These are phyloP conservation scores for Euura saliciscinereae DNA, from an alignment of 1,140 invertebrate genomes.

Conservation along the genomic window DNA sequence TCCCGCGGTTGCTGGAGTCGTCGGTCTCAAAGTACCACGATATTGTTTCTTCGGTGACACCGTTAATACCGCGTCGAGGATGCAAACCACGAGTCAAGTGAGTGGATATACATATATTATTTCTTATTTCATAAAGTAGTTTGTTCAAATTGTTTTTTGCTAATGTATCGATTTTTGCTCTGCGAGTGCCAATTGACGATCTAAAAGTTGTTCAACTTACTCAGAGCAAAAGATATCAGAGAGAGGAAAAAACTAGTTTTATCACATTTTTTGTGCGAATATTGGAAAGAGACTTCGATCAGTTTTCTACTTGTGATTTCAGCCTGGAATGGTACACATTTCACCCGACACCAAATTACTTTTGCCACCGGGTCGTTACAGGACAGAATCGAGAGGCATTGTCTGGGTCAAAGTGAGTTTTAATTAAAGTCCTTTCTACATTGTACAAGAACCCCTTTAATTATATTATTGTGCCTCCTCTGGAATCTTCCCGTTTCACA, in stretches of 20 bases:
- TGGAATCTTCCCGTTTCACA: conserved; percentile 14
- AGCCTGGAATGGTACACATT: conserved; percentile 79
- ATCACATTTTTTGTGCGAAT: conserved; percentile 4
- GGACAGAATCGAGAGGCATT: conserved; percentile 68
- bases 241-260: too few species aligned
- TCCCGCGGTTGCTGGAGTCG: conserved; percentile 82
- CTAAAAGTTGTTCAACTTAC: background rate
- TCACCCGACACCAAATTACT: conserved; percentile 69
- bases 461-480: conserved; percentile 18
- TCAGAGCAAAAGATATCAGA: too few species aligned
- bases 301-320: conserved; percentile 27
- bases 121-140: too few species aligned
- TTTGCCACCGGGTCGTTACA: conserved; percentile 67
- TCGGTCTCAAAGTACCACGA: conserved; percentile 75
- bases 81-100: conserved; percentile 81
- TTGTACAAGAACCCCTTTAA: background rate
- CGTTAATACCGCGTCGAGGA: conserved; percentile 84
- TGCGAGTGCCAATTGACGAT: too few species aligned
- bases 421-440: conserved; percentile 20
- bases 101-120: conserved; percentile 22
- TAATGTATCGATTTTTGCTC: too few species aligned
- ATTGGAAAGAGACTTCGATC: conserved; percentile 2
- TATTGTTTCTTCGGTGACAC: conserved; percentile 90
- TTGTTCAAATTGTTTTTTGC: too few species aligned
- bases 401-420: conserved; percentile 76